Evolutionary conservation across 2,113 vertebrate genomes (phyloP), one percentile per base, ranked within the genome.

Genomic region (Cacatua alba): DNA sequence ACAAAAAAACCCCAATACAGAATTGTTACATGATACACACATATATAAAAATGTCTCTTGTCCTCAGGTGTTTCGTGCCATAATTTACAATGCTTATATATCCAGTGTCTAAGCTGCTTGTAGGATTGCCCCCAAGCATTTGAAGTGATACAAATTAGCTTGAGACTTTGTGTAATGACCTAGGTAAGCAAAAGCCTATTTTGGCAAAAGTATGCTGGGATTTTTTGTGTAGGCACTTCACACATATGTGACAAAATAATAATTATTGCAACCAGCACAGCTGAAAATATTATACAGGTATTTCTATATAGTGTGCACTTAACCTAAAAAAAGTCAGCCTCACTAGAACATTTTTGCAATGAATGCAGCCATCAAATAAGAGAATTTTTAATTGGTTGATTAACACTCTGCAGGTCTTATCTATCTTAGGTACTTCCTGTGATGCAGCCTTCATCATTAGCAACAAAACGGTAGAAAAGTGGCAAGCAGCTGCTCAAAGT

Each of bases 381-480:
- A 9, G 0, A 55, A 59, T 65, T 59, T 71, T 60, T 37, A 67
- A 80, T 1, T 62, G 49, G 39, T 11, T 65, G 33, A 70, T 41
- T 6, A 72, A 13, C 55, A 62, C 11, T 83, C 33, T 72, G 59
- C 48, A 72, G 29, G 11, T 83, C 35, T 70, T 43, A 37, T 4
- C 43, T 60, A 14, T 23, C 5, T 26, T 63, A 12, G 57, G 0
- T 4, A 41, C 13, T 23, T 41, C 59, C n/a, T 37, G 5, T 12
- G 19, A 77, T 51, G 31, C 72, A 83, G 51, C 31, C 20, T 72
- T 80, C 39, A 51, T 26, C 28, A 29, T 29, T 16, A 59, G 48
- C 39, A 87, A 33, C 33, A 11, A 6, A 43, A 35, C 7, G 49
- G 39, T 1, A 53, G 11, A 71, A 75, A 23, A 82, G 12, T 13